Percentiles rank a stretch among this genome's conserved stretches.
Evolutionary conservation across 2,888 invertebrate species (phyloP).

Genomic region (Tuta absoluta): DNA sequence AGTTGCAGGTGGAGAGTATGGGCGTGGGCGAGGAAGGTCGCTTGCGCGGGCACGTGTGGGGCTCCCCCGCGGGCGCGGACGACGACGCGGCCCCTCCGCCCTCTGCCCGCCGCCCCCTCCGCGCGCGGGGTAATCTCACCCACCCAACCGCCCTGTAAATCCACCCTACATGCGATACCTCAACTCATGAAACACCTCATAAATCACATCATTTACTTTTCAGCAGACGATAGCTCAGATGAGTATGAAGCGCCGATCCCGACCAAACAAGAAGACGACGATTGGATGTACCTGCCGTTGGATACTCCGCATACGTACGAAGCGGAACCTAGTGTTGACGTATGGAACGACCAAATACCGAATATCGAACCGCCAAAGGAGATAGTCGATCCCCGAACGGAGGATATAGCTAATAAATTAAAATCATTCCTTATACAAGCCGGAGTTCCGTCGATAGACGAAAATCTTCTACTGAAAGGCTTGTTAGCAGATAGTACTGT

Average conservation of each 20-base stretch:
- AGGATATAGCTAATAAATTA: slow-evolving; percentile 59
- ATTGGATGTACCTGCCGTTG: slow-evolving; percentile 73
- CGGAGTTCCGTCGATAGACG: slow-evolving; percentile 58
- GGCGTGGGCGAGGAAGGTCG: slow-evolving; percentile 60
- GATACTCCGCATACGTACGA: slow-evolving; percentile 37
- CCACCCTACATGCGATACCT: slow-evolving; percentile 34
- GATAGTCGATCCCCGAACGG: slow-evolving; percentile 36
- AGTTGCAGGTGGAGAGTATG: slow-evolving; percentile 51
- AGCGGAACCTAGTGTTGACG: slow-evolving; percentile 29
- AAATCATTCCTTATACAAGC: slow-evolving; percentile 61
- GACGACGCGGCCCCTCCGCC: slow-evolving; percentile 68
- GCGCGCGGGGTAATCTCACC: slow-evolving; percentile 67
- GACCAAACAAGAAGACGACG: slow-evolving; percentile 63
- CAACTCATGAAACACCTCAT: slow-evolving; percentile 51
- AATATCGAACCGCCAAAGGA: slow-evolving; percentile 11
- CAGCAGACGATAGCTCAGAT: slow-evolving; percentile 78
- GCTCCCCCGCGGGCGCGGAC: slow-evolving; percentile 70
- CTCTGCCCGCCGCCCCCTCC: slow-evolving; percentile 49
- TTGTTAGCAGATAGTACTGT: slow-evolving; percentile 48
- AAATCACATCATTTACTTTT: slow-evolving; percentile 74
- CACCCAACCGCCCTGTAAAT: slow-evolving; percentile 18
- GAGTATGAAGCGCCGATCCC: slow-evolving; percentile 65
- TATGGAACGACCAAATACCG: slow-evolving; percentile 30
- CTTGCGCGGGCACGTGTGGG: slow-evolving; percentile 73
- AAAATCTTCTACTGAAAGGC: slow-evolving; percentile 60